Evolutionary conservation across 1,140 invertebrate species (phyloP).

Genomic region (Ostrea edulis): DNA sequence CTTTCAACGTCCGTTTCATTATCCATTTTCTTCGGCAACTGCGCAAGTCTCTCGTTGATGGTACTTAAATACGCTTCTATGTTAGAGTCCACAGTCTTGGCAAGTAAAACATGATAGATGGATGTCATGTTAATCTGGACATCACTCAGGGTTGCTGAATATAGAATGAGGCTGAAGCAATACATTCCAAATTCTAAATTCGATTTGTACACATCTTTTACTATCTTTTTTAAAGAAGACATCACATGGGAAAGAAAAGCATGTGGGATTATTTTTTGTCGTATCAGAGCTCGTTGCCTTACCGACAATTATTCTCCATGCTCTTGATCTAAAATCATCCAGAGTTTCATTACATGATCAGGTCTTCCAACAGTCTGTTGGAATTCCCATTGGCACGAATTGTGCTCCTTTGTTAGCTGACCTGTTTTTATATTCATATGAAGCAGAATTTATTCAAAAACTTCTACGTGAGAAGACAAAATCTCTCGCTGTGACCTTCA

Average conservation of each 20-base stretch:
- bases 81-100: not conserved
- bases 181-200: slow-evolving; percentile 44
- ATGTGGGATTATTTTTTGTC: not conserved
- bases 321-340: slow-evolving; percentile 13
- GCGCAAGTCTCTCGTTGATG: not conserved
- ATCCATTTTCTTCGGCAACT: not conserved
- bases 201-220: not conserved
- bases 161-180: slow-evolving; percentile 16
- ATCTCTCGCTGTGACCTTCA: no score
- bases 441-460: no score
- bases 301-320: slow-evolving; percentile 13
- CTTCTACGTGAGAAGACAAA: no score
- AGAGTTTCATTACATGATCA: slow-evolving; percentile 39
- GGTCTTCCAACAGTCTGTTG: no score
- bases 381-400: no score
- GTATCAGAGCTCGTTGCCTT: not conserved
- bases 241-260: slow-evolving; percentile 19
- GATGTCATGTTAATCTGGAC: not conserved
- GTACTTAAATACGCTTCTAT: not conserved
- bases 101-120: not conserved
- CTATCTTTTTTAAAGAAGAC: slow-evolving; percentile 14
- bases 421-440: no score
- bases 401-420: no score
- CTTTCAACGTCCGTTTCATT: not conserved
- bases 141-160: not conserved